Conservation (phyloP, 1,140 invertebrate genomes). For the Drosophila sp. region DNA sequence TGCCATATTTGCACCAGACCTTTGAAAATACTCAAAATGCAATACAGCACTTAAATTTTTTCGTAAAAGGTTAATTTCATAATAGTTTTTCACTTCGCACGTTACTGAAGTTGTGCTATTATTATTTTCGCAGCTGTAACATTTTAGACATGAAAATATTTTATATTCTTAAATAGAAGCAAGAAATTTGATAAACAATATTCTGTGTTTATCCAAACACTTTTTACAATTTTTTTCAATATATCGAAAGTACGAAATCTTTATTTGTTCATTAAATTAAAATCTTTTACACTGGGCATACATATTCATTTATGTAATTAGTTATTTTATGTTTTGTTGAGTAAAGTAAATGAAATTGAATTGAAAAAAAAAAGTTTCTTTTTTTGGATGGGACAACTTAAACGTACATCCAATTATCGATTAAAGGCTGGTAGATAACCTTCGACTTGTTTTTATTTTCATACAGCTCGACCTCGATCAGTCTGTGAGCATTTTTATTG, state of each 20-base stretch:
- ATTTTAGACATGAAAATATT: too few relatives aligned
- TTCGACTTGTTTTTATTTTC: slow-evolving; percentile 26
- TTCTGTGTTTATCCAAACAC: too few relatives aligned
- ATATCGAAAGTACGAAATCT: neutral
- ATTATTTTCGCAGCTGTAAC: too few relatives aligned
- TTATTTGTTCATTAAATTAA: neutral
- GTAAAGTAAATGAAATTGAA: slow-evolving; percentile 1
- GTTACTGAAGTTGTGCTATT: too few relatives aligned
- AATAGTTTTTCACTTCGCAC: too few relatives aligned
- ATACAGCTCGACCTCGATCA: slow-evolving; percentile 54
- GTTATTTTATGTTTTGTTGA: neutral
- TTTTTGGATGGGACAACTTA: neutral
- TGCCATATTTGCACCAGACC: too few relatives aligned
- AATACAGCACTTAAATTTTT: too few relatives aligned
- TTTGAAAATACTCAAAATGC: too few relatives aligned
- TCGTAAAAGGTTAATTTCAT: too few relatives aligned
- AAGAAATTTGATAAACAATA: too few relatives aligned
- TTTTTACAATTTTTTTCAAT: too few relatives aligned
- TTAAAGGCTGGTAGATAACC: slow-evolving; percentile 43
- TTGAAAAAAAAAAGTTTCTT: slow-evolving; percentile 5
- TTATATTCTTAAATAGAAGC: too few relatives aligned
- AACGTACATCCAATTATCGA: slow-evolving; percentile 42
- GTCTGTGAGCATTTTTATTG: slow-evolving; percentile 11
- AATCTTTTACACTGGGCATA: slow-evolving; percentile 1
- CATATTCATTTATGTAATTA: slow-evolving; percentile 40